These are phyloP conservation scores for Petrophora chlorosata DNA, from an alignment of 2,888 invertebrate species.

Conservation along the genomic window DNA sequence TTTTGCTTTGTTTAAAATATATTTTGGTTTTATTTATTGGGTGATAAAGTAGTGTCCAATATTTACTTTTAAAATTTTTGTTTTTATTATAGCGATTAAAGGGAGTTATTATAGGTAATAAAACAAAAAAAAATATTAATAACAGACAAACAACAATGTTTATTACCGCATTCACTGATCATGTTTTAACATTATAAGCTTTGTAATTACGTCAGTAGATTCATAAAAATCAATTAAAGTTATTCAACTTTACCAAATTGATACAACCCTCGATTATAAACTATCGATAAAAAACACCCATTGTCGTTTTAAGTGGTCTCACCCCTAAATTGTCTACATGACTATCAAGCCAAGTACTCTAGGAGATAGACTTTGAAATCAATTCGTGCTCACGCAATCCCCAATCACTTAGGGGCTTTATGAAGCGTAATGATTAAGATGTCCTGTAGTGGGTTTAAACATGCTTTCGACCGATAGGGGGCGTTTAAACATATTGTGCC, in stretches of 20 bases:
- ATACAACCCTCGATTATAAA: slow-evolving; percentile 9
- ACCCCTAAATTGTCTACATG: slow-evolving; percentile 49
- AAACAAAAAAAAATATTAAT: no score
- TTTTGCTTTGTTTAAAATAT: slow-evolving; percentile 27
- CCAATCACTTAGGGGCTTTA: slow-evolving; percentile 83
- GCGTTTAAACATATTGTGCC: slow-evolving; percentile 74
- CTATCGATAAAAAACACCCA: slow-evolving; percentile 29
- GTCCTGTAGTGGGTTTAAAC: slow-evolving; percentile 59
- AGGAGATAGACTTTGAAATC: slow-evolving; percentile 76
- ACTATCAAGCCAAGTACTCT: slow-evolving; percentile 59
- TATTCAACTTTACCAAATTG: slow-evolving; percentile 8
- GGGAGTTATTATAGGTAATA: no score
- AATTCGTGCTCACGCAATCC: slow-evolving; percentile 76
- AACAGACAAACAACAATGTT: no score
- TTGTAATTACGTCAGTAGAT: not conserved
- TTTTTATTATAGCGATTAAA: no score
- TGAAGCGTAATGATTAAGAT: slow-evolving; percentile 83
- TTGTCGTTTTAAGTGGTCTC: slow-evolving; percentile 34
- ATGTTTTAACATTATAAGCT: no score
- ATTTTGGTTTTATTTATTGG: slow-evolving; percentile 11
- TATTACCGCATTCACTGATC: no score
- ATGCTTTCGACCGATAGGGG: slow-evolving; percentile 62
- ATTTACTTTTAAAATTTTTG: not conserved
- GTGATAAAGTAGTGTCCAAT: slow-evolving; percentile 13
- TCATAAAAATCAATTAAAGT: not conserved